Base-by-base conservation (phyloP, 2,797 vertebrate genomes). In the Melopsittacus undulatus region DNA sequence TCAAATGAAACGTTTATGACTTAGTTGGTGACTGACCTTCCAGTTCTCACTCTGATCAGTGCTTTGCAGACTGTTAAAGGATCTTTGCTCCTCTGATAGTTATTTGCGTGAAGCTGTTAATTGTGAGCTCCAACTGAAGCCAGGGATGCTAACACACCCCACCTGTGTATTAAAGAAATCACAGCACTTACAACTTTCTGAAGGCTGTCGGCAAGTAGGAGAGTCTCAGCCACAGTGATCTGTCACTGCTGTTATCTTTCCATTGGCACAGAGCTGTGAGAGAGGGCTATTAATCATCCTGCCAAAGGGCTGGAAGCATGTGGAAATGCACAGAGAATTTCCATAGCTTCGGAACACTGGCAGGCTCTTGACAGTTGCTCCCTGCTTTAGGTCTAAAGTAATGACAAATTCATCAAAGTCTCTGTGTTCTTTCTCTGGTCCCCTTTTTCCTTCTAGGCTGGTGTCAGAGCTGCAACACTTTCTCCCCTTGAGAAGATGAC, bases 281-380 rank as follows among this genome's bases (percentile, higher is more conserved):
- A 52, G 32, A 56, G 61, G 36, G 36, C 74, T 52, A 22, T 95
- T 93, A 67, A 90, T 95, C 90, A 89, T 83, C n/a, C 63, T 74
- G 83, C 75, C 59, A 11, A 19, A 62, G 46, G 67, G 56, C 42
- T 43, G 62, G 46, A 36, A 86, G 66, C 11, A 0, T n/a, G 46
- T 92, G 86, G 78, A 93, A 84, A 30, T 29, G 83, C 46, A 24
- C 5, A 5, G 74, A 68, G 67, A 83, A 45, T 74, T 82, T 69
- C 52, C 61, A 15, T 14, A 24, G 36, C 87, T 87, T 87, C 81
- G 61, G 7, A 87, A 73, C 56, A 8, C 0, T 17, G 10, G 32
- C 61, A 46, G 75, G 32, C 30, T 90, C 42, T 78, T 78, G 51
- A 16, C 54, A 56, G 70, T 7, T 40, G 36, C 40, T 90, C 7